These are phyloP conservation scores for Anneissia japonica DNA, from an alignment of 35 echinoderm and acorn worm genomes.

Conservation along the genomic window DNA sequence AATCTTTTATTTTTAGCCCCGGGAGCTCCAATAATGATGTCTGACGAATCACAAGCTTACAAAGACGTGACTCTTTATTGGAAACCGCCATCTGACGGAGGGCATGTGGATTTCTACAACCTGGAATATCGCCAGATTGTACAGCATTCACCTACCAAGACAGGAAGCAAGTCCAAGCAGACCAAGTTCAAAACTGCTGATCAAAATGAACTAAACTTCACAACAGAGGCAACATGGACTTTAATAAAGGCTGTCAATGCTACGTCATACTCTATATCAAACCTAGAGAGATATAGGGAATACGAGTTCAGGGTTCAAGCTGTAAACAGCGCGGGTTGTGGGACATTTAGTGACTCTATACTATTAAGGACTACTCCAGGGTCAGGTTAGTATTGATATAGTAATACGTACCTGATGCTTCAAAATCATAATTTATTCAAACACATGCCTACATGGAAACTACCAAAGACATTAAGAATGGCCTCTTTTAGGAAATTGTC, in stretches of 20 bases:
- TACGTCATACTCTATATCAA: background rate
- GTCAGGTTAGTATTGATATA: background rate
- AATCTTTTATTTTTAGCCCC: constrained; percentile 48
- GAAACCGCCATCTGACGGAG: constrained; percentile 24
- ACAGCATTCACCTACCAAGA: background rate
- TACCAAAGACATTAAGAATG: too few species aligned
- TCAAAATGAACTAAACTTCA: background rate
- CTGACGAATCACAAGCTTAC: constrained; percentile 35
- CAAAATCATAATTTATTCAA: too few species aligned
- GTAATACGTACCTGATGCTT: too few species aligned
- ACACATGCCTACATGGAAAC: too few species aligned
- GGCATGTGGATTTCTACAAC: constrained; percentile 51
- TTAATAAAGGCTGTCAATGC: background rate
- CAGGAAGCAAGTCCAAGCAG: background rate
- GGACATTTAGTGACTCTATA: background rate
- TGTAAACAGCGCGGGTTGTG: background rate
- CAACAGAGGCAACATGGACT: background rate
- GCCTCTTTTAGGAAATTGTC: too few species aligned
- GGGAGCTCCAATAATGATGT: constrained; percentile 25
- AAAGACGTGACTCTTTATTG: constrained; percentile 34
- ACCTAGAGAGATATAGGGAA: background rate
- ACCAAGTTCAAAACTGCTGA: background rate
- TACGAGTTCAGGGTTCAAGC: background rate
- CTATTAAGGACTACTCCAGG: background rate
- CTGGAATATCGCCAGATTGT: constrained; percentile 54